Evolutionary conservation across 2,797 vertebrate genomes (phyloP).

Genomic region (Gymnoscopelus microlampas): DNA sequence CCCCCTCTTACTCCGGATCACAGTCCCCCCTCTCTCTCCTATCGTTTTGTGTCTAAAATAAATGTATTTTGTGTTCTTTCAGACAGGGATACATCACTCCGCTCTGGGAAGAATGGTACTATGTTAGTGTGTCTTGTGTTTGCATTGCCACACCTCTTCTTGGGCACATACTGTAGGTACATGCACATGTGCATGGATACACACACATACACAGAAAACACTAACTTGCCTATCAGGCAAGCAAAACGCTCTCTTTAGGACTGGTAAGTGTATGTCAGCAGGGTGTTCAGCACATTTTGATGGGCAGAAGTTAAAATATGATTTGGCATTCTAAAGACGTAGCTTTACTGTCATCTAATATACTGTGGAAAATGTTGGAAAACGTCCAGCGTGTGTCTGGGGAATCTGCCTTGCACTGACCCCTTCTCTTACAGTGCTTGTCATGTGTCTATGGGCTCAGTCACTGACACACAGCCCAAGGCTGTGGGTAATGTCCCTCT

Average conservation of each 20-base stretch:
- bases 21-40: neutral
- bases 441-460: conserved; percentile 44
- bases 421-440: neutral
- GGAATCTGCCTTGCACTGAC: neutral
- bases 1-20: conserved; percentile 32
- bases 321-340: conserved; percentile 7
- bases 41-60: conserved; percentile 2
- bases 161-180: conserved; percentile 37
- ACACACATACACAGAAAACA: conserved; percentile 14
- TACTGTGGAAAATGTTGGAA: neutral
- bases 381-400: conserved; percentile 2
- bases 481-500: conserved; percentile 18
- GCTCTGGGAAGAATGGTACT: conserved; percentile 30
- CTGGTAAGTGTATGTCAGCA: conserved; percentile 20
- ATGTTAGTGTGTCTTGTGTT: conserved; percentile 29
- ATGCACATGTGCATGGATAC: conserved; percentile 20
- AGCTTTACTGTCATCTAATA: neutral
- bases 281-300: conserved; percentile 6
- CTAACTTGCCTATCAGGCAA: conserved; percentile 47
- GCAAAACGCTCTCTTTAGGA: conserved; percentile 35
- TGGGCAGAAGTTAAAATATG: conserved; percentile 8
- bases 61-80: conserved; percentile 53
- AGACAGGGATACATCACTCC: conserved; percentile 51
- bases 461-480: conserved; percentile 66
- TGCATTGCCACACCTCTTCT: conserved; percentile 13